Evolutionary conservation across 2,888 invertebrate species (phyloP).

Genomic region (Erpobdella octoculata): DNA sequence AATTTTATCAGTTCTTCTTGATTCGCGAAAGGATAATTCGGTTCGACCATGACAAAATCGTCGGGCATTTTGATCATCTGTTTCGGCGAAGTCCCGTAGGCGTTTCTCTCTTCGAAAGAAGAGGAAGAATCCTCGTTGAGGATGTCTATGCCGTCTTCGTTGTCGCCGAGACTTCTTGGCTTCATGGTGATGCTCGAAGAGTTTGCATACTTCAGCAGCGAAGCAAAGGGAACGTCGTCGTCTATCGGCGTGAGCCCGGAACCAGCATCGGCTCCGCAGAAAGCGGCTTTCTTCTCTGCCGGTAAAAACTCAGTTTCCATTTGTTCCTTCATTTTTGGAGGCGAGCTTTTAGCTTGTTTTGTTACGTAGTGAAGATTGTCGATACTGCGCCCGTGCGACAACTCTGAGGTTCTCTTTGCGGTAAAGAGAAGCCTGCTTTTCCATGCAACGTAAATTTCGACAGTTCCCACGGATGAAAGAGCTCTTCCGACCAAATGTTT

Average conservation of each 20-base stretch:
- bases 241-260: neutral
- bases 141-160: neutral
- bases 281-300: slow-evolving; percentile 15
- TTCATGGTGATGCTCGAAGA: neutral
- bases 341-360: neutral
- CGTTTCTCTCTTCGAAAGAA: neutral
- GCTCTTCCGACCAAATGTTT: slow-evolving; percentile 12
- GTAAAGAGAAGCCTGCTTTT: slow-evolving; percentile 15
- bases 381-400: neutral
- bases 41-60: slow-evolving; percentile 17
- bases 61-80: neutral
- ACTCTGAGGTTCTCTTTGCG: neutral
- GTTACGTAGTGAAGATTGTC: neutral
- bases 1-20: slow-evolving; percentile 12
- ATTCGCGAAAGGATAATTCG: neutral
- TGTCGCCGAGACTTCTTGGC: neutral
- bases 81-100: neutral
- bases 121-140: neutral
- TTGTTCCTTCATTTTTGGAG: neutral
- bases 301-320: neutral
- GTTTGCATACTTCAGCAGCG: slow-evolving; percentile 8
- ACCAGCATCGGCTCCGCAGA: slow-evolving; percentile 3
- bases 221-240: slow-evolving; percentile 11
- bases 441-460: slow-evolving; percentile 22
- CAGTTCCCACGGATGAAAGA: neutral